phyloP scores from a whole-genome alignment of 2,113 vertebrate genomes.

The Prionailurus viverrinus region DNA sequence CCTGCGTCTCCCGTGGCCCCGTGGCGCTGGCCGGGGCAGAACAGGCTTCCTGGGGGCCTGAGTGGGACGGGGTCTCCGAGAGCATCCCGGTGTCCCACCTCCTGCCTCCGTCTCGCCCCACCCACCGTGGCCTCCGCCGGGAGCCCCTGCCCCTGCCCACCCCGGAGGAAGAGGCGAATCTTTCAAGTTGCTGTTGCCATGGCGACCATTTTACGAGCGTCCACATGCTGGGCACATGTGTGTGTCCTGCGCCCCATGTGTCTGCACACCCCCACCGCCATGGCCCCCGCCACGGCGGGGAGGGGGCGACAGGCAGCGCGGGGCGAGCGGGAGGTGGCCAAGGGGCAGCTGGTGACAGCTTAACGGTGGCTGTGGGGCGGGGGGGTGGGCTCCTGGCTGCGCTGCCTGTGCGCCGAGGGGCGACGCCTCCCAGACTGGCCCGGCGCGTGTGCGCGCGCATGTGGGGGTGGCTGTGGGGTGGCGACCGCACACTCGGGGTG shows the following conservation, averaged over 20 bases:
- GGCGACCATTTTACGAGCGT: slow-evolving; percentile 61
- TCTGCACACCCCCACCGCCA: slow-evolving; percentile 22
- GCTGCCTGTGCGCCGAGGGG: background rate
- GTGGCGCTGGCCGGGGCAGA: background rate
- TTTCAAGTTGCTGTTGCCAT: slow-evolving; percentile 66
- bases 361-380: background rate
- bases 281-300: background rate
- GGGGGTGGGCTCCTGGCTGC: background rate
- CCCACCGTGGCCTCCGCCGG: background rate
- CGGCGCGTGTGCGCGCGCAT: background rate
- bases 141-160: background rate
- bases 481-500: background rate
- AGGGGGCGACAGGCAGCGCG: background rate
- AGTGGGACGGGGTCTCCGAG: background rate
- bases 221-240: slow-evolving; percentile 82
- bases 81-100: background rate
- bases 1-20: background rate
- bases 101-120: background rate
- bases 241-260: slow-evolving; percentile 66
- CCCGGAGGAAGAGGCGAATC: background rate
- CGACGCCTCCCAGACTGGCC: background rate
- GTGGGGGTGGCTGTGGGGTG: background rate
- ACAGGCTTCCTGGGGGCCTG: background rate
- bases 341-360: slow-evolving; percentile 68
- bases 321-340: background rate